phyloP scores from a whole-genome alignment of 2,113 vertebrate species.

The Anseranas semipalmata region DNA sequence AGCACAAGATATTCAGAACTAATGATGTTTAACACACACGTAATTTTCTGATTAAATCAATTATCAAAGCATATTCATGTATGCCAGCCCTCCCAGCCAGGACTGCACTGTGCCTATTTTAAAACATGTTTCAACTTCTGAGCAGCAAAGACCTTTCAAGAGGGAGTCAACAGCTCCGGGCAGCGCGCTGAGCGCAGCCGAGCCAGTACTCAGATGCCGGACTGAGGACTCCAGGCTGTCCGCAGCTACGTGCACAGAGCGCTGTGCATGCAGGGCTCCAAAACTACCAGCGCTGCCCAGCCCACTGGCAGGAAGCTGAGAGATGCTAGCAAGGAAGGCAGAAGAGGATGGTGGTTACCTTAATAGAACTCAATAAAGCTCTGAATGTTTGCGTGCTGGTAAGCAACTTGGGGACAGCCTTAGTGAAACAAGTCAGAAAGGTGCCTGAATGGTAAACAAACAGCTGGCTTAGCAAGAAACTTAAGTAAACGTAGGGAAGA shows the following conservation, averaged over 20 bases:
- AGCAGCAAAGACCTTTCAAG: not conserved
- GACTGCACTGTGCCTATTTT: not conserved
- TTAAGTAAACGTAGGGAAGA: not conserved
- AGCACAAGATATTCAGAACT: not conserved
- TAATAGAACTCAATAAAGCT: not conserved
- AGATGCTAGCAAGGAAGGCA: not conserved
- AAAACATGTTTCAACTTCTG: not conserved
- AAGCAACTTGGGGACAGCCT: not conserved
- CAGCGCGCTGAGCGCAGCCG: not conserved
- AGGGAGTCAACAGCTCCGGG: not conserved
- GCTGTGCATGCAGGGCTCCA: not conserved
- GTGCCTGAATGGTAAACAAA: not conserved
- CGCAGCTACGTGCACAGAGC: too few species aligned
- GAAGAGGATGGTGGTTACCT: not conserved
- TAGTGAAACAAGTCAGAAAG: not conserved
- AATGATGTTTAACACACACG: not conserved
- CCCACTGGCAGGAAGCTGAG: accelerated
- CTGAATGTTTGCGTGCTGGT: not conserved
- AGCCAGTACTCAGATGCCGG: accelerated
- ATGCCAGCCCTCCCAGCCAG: not conserved
- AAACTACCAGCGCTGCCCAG: accelerated
- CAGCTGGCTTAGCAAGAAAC: not conserved
- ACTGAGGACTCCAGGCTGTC: not conserved
- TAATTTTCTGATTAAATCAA: not conserved
- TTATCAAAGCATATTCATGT: not conserved